These are phyloP conservation scores for Hydrolagus colliei DNA, from an alignment of 2,797 vertebrate genomes.

Conservation along the genomic window DNA sequence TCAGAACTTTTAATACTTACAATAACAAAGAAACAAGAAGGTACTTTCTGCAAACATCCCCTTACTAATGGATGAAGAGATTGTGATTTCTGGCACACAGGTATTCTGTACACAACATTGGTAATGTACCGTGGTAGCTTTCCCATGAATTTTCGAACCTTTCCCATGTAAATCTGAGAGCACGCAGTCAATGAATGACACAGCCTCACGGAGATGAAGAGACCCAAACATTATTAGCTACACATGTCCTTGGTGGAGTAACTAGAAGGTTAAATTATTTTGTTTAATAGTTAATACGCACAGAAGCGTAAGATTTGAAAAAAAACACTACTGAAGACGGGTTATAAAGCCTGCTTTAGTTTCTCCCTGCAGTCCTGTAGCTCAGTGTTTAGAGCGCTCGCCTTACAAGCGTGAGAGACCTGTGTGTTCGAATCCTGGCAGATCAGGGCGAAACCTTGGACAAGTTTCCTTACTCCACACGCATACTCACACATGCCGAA, in stretches of 20 bases:
- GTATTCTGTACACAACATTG: not conserved
- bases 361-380: no score
- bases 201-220: not conserved
- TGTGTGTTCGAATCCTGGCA: no score
- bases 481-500: no score
- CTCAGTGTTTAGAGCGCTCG: no score
- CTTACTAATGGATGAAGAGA: not conserved
- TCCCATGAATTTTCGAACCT: conserved; percentile 2
- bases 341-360: no score
- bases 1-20: no score
- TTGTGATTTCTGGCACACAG: conserved; percentile 6
- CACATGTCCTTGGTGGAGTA: not conserved
- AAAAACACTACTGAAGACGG: no score
- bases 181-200: not conserved
- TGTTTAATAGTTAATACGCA: conserved; percentile 22
- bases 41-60: no score
- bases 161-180: conserved; percentile 17
- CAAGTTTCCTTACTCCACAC: no score
- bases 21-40: no score
- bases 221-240: not conserved
- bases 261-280: not conserved
- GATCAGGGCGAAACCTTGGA: no score
- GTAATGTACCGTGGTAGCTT: not conserved
- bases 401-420: no score
- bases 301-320: not conserved